Base-by-base conservation (phyloP, 2,888 invertebrate genomes). In the Pristionchus entomophagus region DNA sequence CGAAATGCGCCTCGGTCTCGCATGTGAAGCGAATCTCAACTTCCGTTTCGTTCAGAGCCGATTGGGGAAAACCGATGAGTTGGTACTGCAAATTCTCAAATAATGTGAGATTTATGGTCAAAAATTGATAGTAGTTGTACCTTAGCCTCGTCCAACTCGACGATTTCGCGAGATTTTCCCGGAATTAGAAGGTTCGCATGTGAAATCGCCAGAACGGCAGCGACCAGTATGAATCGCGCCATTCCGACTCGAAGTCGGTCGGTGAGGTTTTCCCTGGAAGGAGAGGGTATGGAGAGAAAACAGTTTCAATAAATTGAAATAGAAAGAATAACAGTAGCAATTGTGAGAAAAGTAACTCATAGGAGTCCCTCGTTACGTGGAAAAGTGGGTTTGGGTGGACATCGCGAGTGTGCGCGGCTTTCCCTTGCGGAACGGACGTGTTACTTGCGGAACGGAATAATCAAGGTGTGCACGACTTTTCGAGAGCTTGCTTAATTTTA, bases 41-140 rank as follows among this genome's bases (percentile, higher is more conserved):
- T 80, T 92, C 91, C 2, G 92, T 93, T 41, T 89, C 89, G 51
- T 92, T 93, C 35, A 92, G 87, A 10, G 92, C 90, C 3, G 93
- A 90, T 86, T 93, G 93, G 38, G 92, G 92, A 62, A 93, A 91
- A 8, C 93, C 93, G 49, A 92, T 88, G 65, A 91, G 88, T 88
- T 93, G 91, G 87, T 89, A 91, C 93, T 93, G 82, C 87, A 56
- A 56, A 56, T 65, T 14, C 84, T 17, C 87, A 56, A 56, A 56
- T 65, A n/a, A 86, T 17, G n/a, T n/a, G n/a, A 2, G 19, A 29
- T 19, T 77, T 22, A 80, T 8, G 5, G n/a, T 29, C 5, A 29
- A 32, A 17, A 35, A 65, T 26, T 83, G 35, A n/a, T n/a, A n/a
- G 45, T 53, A 51, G 4, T 45, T 45, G 14, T 12, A 86, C 86